Evolutionary conservation across 1,140 invertebrate species (phyloP).

Genomic region (Caerostris darwini): DNA sequence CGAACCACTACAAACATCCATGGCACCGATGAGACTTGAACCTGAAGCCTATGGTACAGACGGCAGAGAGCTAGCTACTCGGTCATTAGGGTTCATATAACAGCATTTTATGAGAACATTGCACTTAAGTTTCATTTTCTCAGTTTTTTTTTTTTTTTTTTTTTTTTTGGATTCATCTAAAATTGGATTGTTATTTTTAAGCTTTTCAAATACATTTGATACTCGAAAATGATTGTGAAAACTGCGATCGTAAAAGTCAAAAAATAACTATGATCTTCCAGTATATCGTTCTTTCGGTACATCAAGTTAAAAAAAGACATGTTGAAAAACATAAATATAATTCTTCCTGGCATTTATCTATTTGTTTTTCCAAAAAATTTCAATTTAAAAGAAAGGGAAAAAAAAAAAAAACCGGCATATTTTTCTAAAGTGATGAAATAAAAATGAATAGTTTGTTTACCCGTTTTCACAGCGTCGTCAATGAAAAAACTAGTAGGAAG

Average conservation of each 20-base stretch:
- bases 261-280: not conserved
- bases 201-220: not conserved
- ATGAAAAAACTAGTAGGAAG: conserved; percentile 1
- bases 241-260: not conserved
- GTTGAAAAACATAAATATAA: not conserved
- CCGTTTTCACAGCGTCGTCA: not conserved
- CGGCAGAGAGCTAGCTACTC: too few relatives aligned
- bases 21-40: too few relatives aligned
- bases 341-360: not conserved
- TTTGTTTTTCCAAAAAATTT: not conserved
- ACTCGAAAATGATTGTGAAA: not conserved
- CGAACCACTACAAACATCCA: too few relatives aligned
- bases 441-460: conserved; percentile 31
- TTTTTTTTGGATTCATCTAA: too few relatives aligned
- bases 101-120: not conserved
- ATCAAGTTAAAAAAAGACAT: not conserved
- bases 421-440: not conserved
- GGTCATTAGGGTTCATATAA: too few relatives aligned
- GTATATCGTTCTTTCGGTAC: not conserved
- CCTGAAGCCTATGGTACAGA: too few relatives aligned
- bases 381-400: not conserved
- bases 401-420: not conserved
- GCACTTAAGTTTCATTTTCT: not conserved
- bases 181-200: not conserved
- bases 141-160: not conserved